phyloP scores from a whole-genome alignment of 2,113 vertebrate genomes.

The Cryptomyrus ogoouensis region DNA sequence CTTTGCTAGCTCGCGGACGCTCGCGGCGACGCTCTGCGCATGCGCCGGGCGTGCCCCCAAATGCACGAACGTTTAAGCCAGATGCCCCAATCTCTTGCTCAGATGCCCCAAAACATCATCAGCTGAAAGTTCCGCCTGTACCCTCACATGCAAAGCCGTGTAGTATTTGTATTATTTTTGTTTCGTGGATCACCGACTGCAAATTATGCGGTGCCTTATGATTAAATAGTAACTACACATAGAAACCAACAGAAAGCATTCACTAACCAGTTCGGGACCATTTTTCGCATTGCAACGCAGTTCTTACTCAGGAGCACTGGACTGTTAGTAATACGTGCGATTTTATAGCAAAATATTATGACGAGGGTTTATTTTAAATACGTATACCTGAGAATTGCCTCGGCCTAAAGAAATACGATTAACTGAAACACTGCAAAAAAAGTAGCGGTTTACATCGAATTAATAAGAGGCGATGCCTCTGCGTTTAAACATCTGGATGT shows the following conservation, averaged over 20 bases:
- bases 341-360: background rate
- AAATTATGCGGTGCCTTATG: background rate
- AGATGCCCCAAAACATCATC: background rate
- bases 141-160: background rate
- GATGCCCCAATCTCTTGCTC: background rate
- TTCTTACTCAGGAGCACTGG: background rate
- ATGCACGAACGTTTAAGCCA: background rate
- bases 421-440: background rate
- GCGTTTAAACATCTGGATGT: constrained; percentile 10
- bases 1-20: constrained; percentile 47
- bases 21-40: constrained; percentile 57
- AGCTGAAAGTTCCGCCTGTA: background rate
- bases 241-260: background rate
- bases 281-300: background rate
- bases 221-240: background rate
- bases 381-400: background rate
- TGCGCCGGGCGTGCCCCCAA: constrained; percentile 30
- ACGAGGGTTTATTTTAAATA: background rate
- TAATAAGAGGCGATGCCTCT: background rate
- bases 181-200: background rate
- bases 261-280: background rate
- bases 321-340: background rate
- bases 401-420: background rate
- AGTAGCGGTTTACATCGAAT: background rate
- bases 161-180: background rate